Evolutionary conservation across 2,888 invertebrate species (phyloP).

Genomic region (Alsophila aescularia): DNA sequence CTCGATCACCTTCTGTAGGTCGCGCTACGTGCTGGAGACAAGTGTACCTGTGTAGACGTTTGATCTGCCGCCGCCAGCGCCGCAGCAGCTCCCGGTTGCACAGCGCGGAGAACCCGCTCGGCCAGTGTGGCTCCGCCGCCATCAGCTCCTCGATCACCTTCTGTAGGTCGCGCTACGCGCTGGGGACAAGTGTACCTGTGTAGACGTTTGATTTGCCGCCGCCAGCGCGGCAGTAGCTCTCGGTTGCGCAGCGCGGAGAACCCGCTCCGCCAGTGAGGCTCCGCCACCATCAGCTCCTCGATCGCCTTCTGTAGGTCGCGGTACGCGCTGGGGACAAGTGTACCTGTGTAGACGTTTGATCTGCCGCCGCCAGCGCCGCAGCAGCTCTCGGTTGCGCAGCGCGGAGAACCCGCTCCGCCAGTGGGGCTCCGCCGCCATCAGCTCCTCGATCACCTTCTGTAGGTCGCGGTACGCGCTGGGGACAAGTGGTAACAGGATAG

Average conservation of each 20-base stretch:
- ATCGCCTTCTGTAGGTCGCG: slow-evolving; percentile 95
- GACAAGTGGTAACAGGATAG: background rate
- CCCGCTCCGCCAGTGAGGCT: slow-evolving; percentile 92
- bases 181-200: too few relatives aligned
- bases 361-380: slow-evolving; percentile 95
- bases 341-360: slow-evolving; percentile 90
- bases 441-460: slow-evolving; percentile 93
- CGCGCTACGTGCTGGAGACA: too few relatives aligned
- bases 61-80: slow-evolving; percentile 94
- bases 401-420: slow-evolving; percentile 92
- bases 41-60: slow-evolving; percentile 89
- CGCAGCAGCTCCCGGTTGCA: slow-evolving; percentile 93
- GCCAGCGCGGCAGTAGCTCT: slow-evolving; percentile 93
- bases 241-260: slow-evolving; percentile 91
- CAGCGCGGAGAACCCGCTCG: slow-evolving; percentile 87
- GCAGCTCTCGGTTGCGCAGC: slow-evolving; percentile 90
- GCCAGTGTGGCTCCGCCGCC: too few relatives aligned
- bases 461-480: slow-evolving; percentile 90
- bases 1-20: too few relatives aligned
- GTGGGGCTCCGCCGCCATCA: slow-evolving; percentile 91
- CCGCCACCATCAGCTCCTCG: slow-evolving; percentile 92
- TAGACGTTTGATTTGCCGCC: slow-evolving; percentile 91
- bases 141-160: too few relatives aligned
- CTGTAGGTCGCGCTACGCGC: too few relatives aligned
- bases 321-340: slow-evolving; percentile 82